Conservation (phyloP, 2,888 invertebrate genomes). For the Griposia aprilina region DNA sequence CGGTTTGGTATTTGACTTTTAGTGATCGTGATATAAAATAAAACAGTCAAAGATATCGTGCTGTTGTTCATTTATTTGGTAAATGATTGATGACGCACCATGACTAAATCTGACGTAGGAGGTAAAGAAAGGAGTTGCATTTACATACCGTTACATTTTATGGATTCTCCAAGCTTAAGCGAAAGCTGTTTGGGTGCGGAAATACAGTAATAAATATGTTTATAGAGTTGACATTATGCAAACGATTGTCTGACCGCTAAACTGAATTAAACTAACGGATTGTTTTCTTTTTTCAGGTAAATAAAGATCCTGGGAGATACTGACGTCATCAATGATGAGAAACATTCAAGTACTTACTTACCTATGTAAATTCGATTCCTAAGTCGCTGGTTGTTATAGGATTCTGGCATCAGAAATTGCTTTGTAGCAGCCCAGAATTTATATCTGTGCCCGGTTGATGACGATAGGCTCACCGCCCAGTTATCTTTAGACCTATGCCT, state of each 20-base stretch:
- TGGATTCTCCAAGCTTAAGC: slow-evolving; percentile 29
- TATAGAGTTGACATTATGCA: slow-evolving; percentile 32
- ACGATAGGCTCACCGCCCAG: too few relatives aligned
- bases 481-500: too few relatives aligned
- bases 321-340: background rate
- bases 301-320: background rate
- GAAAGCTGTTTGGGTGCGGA: slow-evolving; percentile 25
- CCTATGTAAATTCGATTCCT: background rate
- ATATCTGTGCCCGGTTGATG: too few relatives aligned
- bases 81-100: slow-evolving; percentile 34
- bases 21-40: slow-evolving; percentile 42
- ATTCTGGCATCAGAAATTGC: too few relatives aligned
- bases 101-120: slow-evolving; percentile 28
- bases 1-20: slow-evolving; percentile 52
- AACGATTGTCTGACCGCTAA: background rate
- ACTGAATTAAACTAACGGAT: slow-evolving; percentile 19
- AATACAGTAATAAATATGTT: slow-evolving; percentile 32
- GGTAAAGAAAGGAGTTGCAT: slow-evolving; percentile 35
- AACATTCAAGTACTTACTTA: slow-evolving; percentile 7
- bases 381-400: too few relatives aligned
- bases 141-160: slow-evolving; percentile 64
- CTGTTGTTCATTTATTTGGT: slow-evolving; percentile 41
- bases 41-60: slow-evolving; percentile 14
- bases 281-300: slow-evolving; percentile 66
- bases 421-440: too few relatives aligned